Evolutionary conservation across 2,888 invertebrate species (phyloP).

Genomic region (Acrocyrtus sp.): DNA sequence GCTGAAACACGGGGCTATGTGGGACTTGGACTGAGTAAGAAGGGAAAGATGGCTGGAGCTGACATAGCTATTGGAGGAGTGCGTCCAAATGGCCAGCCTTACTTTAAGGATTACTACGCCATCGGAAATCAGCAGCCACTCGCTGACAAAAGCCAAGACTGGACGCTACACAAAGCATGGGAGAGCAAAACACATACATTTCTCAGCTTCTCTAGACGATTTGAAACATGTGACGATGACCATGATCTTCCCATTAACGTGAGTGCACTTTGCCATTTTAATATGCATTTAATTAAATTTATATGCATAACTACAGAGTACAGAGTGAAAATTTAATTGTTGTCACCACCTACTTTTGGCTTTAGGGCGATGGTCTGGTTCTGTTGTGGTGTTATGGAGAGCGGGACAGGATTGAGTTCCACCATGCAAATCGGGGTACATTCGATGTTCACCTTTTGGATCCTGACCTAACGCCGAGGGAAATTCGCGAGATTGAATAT

Average conservation of each 20-base stretch:
- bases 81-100: not conserved
- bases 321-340: too few species aligned
- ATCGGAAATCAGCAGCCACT: not conserved
- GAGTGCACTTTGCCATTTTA: not conserved
- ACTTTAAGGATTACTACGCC: conserved; percentile 10
- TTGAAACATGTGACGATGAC: conserved; percentile 15
- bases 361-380: not conserved
- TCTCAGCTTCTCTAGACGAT: conserved; percentile 5
- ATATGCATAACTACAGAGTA: not conserved
- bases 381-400: conserved; percentile 18
- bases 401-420: conserved; percentile 6
- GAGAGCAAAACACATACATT: not conserved
- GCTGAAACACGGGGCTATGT: not conserved
- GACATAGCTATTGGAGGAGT: not conserved
- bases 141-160: conserved; percentile 8
- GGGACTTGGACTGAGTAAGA: not conserved
- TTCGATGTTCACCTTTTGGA: not conserved
- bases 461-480: conserved; percentile 8
- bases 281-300: not conserved
- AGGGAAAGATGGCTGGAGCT: not conserved
- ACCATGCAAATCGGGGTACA: conserved; percentile 6
- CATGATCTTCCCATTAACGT: conserved; percentile 13
- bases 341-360: not conserved
- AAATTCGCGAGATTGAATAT: not conserved
- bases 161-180: not conserved